Evolutionary conservation across 2,888 invertebrate species (phyloP).

Genomic region (Sisyra terminalis): DNA sequence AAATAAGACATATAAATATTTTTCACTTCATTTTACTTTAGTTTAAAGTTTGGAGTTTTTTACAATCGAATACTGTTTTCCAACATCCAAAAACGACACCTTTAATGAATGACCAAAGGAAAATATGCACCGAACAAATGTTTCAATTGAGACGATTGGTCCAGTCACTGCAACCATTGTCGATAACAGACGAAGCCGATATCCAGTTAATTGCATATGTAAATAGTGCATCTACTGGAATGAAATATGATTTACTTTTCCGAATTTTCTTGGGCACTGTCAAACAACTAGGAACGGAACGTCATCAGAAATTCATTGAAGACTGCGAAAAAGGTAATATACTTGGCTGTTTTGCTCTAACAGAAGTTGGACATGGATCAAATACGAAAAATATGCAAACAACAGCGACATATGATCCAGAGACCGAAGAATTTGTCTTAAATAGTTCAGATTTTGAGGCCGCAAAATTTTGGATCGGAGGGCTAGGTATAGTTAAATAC

Average conservation of each 20-base stretch:
- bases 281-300: conserved; percentile 43
- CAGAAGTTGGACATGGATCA: conserved; percentile 82
- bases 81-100: conserved; percentile 30
- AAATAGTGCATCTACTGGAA: conserved; percentile 42
- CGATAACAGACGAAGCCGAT: conserved; percentile 31
- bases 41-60: no score
- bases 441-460: conserved; percentile 63
- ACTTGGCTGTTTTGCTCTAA: conserved; percentile 64
- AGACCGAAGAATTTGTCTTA: conserved; percentile 53
- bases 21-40: no score
- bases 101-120: conserved; percentile 36
- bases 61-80: conserved; percentile 26
- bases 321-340: conserved; percentile 25
- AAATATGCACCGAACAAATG: conserved; percentile 36
- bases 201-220: conserved; percentile 34
- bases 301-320: conserved; percentile 38
- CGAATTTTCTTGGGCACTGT: conserved; percentile 49
- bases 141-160: conserved; percentile 41
- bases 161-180: conserved; percentile 32
- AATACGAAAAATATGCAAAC: conserved; percentile 80
- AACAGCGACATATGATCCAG: conserved; percentile 62
- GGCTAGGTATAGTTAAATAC: conserved; percentile 33
- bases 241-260: conserved; percentile 46
- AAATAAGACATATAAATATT: no score
- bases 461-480: conserved; percentile 74